phyloP scores from a whole-genome alignment of 2,113 vertebrate genomes.

The Sebastes schlegelii region DNA sequence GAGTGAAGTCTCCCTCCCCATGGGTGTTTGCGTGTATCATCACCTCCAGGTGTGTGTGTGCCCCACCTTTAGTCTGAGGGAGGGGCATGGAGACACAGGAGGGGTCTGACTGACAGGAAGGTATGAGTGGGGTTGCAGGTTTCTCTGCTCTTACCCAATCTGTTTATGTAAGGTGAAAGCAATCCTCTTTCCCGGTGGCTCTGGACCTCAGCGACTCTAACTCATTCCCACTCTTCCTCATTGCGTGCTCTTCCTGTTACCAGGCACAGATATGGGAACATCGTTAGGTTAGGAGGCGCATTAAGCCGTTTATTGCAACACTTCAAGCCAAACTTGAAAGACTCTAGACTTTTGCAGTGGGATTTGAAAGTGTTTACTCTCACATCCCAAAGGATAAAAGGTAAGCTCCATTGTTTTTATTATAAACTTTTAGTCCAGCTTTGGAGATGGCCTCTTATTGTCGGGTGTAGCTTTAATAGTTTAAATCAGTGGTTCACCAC shows the following conservation, averaged over 20 bases:
- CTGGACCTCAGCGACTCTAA: constrained; percentile 24
- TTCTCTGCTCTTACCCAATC: constrained; percentile 42
- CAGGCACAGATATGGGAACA: constrained; percentile 35
- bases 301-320: not conserved
- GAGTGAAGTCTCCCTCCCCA: constrained; percentile 20
- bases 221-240: constrained; percentile 9
- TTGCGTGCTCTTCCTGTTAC: constrained; percentile 33
- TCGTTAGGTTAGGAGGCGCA: constrained; percentile 28
- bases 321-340: not conserved
- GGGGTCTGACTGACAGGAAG: constrained; percentile 19
- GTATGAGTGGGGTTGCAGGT: constrained; percentile 21
- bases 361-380: not conserved
- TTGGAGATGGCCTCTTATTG: not conserved
- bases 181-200: constrained; percentile 1
- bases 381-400: constrained; percentile 27
- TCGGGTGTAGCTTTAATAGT: not conserved
- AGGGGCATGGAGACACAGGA: constrained; percentile 42
- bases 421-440: not conserved
- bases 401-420: constrained; percentile 36
- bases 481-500: not conserved
- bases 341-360: not conserved
- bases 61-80: constrained; percentile 67
- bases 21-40: constrained; percentile 22
- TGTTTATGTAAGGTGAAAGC: constrained; percentile 48
- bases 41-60: constrained; percentile 64